Conservation (phyloP, 2,113 vertebrate genomes). For the Psammodynastes pulverulentus region DNA sequence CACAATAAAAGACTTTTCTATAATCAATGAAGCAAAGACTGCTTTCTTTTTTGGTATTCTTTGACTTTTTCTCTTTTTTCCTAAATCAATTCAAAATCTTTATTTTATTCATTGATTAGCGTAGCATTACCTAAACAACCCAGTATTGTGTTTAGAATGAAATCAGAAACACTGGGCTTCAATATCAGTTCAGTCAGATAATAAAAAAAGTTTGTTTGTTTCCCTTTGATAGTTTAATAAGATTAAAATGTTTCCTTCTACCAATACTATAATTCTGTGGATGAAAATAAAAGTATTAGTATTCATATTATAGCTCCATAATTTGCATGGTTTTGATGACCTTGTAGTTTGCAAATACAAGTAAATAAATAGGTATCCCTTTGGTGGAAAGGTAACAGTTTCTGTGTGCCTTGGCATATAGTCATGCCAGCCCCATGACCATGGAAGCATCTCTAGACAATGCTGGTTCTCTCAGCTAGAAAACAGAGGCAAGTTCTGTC, state of each 20-base stretch:
- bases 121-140: background rate
- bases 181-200: background rate
- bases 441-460: background rate
- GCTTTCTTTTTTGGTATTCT: background rate
- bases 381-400: background rate
- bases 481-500: background rate
- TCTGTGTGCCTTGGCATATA: background rate
- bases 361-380: background rate
- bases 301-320: background rate
- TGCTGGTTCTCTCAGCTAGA: background rate
- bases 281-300: background rate
- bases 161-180: background rate
- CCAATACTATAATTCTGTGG: background rate
- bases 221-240: background rate
- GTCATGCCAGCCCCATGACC: background rate
- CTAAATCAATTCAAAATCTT: background rate
- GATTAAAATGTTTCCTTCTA: background rate
- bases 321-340: background rate
- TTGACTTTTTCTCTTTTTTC: background rate
- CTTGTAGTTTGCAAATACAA: background rate
- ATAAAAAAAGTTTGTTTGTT: background rate
- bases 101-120: background rate
- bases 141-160: background rate
- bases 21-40: background rate
- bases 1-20: background rate